Base-by-base conservation (phyloP, 1,140 invertebrate genomes). In the Teleopsis dalmanni region DNA sequence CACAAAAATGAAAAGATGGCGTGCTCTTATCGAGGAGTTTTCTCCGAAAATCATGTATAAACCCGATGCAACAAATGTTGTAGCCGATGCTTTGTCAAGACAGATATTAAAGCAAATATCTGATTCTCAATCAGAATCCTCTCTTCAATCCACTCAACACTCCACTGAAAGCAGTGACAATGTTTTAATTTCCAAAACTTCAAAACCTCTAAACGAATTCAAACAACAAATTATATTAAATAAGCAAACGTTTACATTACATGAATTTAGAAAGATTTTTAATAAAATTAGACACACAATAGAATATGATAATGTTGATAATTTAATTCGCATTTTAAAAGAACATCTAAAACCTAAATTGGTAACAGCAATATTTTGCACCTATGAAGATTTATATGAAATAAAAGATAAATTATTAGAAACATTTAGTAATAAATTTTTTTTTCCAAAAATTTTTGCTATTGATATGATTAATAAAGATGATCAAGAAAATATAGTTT, bases 141-240 rank as follows among this genome's bases (percentile, higher is more conserved):
- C n/a, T n/a, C n/a, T n/a, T n/a, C n/a, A n/a, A n/a, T n/a, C n/a
- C n/a, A n/a, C n/a, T n/a, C n/a, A n/a, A n/a, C n/a, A n/a, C n/a
- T n/a, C n/a, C 27, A 29, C 27, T 8, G 27, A 29, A 29, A 29
- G 27, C 13, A 29, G 7, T 7, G 35, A 6, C 35, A 37, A 42
- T 16, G 18, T 25, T 8, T 42, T 23, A 25, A 19, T 42, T 23
- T 23, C 21, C 11, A 19, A 25, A 27, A 23, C 40, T 3, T 19
- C 11, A 34, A 37, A 23, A 9, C 34, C 21, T 4, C 11, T 35
- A 5, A 36, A 47, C 19, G n/a, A 33, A 11, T 26, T 47, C 21
- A 19, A 14, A 16, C 29, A 3, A n/a, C 42, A 33, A 19, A 44
- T 33, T 21, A 29, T 42, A 22, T 13, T 50, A 4, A 25, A 55